Conservation (phyloP, 2,888 invertebrate species). For the Brenthis hecate region DNA sequence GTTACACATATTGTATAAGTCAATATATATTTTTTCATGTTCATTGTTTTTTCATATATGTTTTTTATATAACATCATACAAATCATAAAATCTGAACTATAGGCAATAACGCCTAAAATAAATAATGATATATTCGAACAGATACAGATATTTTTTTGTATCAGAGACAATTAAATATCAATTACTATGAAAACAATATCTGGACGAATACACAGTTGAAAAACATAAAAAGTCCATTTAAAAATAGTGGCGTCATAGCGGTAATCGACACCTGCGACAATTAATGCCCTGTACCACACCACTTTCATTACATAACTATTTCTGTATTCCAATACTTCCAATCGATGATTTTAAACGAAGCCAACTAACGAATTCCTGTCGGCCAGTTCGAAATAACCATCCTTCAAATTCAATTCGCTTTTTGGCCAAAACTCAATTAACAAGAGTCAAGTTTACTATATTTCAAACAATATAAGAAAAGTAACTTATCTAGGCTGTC, state of each 20-base stretch:
- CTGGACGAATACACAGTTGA: constrained; percentile 26
- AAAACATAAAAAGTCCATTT: constrained; percentile 53
- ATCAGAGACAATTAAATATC: constrained; percentile 29
- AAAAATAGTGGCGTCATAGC: constrained; percentile 51
- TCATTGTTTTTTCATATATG: no score
- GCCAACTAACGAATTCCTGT: constrained; percentile 8
- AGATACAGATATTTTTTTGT: background rate
- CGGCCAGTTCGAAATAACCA: background rate
- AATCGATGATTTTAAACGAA: constrained; percentile 34
- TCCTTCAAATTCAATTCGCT: constrained; percentile 23
- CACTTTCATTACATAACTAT: constrained; percentile 57
- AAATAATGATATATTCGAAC: constrained; percentile 7
- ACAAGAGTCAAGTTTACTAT: background rate
- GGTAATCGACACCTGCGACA: constrained; percentile 71
- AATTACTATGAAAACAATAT: constrained; percentile 27
- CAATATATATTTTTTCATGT: no score
- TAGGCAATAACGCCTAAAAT: constrained; percentile 1
- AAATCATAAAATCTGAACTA: background rate
- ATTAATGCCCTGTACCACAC: constrained; percentile 56
- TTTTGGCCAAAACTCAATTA: constrained; percentile 15
- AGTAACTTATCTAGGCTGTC: no score
- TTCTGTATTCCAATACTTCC: constrained; percentile 39
- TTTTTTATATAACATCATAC: no score
- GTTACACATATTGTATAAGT: no score
- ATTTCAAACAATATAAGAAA: no score